These are phyloP conservation scores for Agrotis ipsilon DNA, from an alignment of 2,888 invertebrate genomes.

Conservation along the genomic window DNA sequence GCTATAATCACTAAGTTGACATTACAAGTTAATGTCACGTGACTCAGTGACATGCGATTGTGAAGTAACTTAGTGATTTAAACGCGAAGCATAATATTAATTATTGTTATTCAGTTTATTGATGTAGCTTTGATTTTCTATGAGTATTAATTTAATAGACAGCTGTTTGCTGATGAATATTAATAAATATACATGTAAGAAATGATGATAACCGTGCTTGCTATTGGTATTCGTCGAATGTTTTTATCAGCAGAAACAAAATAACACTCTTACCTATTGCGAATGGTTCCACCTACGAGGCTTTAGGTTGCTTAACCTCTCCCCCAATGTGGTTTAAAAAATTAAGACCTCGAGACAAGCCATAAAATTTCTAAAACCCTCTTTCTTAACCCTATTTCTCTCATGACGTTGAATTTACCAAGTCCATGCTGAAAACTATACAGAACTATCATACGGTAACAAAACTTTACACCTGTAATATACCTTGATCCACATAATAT, in stretches of 20 bases:
- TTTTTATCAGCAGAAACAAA: no score
- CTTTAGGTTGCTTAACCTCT: no score
- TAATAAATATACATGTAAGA: no score
- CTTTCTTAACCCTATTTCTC: neutral
- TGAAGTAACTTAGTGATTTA: constrained; percentile 26
- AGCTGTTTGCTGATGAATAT: neutral
- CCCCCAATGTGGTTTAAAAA: no score
- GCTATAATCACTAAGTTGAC: constrained; percentile 39
- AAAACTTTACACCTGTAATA: neutral
- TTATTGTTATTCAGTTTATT: constrained; percentile 14
- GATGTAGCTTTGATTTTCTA: constrained; percentile 8
- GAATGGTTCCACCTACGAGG: no score
- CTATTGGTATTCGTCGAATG: no score
- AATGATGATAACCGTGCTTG: no score
- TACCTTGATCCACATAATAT: neutral
- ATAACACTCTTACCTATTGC: no score
- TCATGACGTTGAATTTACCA: neutral
- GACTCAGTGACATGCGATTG: constrained; percentile 49
- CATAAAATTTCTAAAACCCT: neutral
- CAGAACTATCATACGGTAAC: neutral
- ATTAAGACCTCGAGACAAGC: no score
- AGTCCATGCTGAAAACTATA: neutral
- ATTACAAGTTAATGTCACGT: constrained; percentile 44
- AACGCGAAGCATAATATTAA: constrained; percentile 7
- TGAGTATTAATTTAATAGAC: neutral